These are phyloP conservation scores for Thyatira batis DNA, from an alignment of 2,888 invertebrate genomes.

Conservation along the genomic window DNA sequence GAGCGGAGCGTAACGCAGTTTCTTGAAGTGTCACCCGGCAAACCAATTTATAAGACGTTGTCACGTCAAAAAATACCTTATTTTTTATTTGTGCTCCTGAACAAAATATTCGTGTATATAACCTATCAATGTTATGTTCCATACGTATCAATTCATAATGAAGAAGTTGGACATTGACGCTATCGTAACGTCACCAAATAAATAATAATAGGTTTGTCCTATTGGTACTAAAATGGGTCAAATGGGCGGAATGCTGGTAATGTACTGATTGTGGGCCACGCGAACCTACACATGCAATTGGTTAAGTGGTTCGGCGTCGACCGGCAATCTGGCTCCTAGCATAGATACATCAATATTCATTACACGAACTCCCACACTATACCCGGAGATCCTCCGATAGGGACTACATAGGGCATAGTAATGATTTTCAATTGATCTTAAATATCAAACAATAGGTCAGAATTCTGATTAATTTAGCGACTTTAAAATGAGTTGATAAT, in stretches of 20 bases:
- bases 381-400: neutral
- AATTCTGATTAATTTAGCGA: too few species aligned
- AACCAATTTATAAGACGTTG: too few species aligned
- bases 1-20: too few species aligned
- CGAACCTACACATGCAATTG: slow-evolving; percentile 29
- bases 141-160: neutral
- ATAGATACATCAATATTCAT: slow-evolving; percentile 23
- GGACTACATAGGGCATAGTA: neutral
- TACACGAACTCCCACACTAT: slow-evolving; percentile 3
- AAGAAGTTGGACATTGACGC: neutral
- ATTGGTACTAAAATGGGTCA: neutral
- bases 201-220: neutral
- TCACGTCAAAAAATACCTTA: too few species aligned
- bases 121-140: too few species aligned
- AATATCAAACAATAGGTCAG: too few species aligned
- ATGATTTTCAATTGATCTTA: neutral
- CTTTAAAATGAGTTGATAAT: too few species aligned
- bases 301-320: slow-evolving; percentile 38
- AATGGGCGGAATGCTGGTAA: slow-evolving; percentile 5
- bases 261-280: neutral
- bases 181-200: neutral
- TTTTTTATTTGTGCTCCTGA: too few species aligned
- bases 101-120: too few species aligned
- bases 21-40: too few species aligned
- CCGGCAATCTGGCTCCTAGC: slow-evolving; percentile 12